Conservation (phyloP, 2,113 vertebrate species). For the Mola mola region DNA sequence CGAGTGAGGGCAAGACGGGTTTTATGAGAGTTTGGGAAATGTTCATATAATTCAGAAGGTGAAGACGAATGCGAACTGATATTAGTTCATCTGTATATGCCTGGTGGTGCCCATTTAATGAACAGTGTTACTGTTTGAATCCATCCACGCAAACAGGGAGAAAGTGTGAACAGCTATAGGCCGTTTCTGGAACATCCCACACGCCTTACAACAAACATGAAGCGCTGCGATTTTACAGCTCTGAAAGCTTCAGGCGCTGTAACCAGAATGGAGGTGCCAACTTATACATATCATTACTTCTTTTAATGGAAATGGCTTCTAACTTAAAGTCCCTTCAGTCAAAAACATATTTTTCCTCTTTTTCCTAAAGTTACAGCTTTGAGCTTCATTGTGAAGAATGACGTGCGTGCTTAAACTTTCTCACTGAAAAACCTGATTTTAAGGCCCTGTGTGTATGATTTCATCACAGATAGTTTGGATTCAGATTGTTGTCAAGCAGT, state of each 20-base stretch:
- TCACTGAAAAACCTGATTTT: no score
- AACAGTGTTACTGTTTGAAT: constrained; percentile 2
- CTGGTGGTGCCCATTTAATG: constrained; percentile 10
- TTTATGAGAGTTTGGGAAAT: constrained; percentile 20
- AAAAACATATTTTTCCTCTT: neutral
- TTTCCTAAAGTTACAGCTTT: no score
- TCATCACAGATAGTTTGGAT: no score
- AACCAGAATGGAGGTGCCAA: no score
- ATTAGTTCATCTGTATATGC: constrained; percentile 16
- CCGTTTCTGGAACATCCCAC: neutral
- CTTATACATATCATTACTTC: neutral
- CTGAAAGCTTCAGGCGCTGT: no score
- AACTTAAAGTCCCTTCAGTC: neutral
- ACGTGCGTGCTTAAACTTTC: no score
- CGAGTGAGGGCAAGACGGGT: neutral
- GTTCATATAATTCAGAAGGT: constrained; percentile 16
- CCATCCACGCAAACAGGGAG: neutral
- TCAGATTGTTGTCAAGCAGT: no score
- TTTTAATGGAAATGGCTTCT: neutral
- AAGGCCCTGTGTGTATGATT: no score
- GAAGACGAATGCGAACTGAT: constrained; percentile 2
- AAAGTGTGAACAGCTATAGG: neutral
- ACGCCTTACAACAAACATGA: neutral
- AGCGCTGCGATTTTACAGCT: no score
- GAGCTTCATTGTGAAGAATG: no score